phyloP scores from a whole-genome alignment of 2,888 invertebrate genomes.

The Conus canariensis region DNA sequence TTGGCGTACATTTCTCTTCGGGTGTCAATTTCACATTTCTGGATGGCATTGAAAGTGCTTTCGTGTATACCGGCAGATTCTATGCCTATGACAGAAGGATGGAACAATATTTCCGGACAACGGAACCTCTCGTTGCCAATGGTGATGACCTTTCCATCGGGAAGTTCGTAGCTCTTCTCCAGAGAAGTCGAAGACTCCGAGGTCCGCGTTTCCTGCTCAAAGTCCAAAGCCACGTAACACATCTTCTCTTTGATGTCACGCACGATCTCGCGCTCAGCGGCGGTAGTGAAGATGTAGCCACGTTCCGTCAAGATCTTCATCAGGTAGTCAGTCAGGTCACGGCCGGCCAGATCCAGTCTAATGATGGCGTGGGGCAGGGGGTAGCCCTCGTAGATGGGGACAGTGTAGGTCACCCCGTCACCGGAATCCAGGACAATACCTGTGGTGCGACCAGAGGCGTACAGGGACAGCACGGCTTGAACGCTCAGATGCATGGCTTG shows the following conservation, averaged over 20 bases:
- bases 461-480: slow-evolving; percentile 94
- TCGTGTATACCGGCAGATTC: neutral
- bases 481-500: slow-evolving; percentile 86
- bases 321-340: slow-evolving; percentile 68
- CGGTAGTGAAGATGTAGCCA: slow-evolving; percentile 75
- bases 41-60: neutral
- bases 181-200: slow-evolving; percentile 86
- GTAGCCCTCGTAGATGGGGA: slow-evolving; percentile 83
- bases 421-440: slow-evolving; percentile 96
- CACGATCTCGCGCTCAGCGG: slow-evolving; percentile 96
- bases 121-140: slow-evolving; percentile 5
- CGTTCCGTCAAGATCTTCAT: slow-evolving; percentile 81
- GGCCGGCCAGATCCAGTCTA: slow-evolving; percentile 65
- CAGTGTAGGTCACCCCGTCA: slow-evolving; percentile 96
- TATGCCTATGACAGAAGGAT: neutral
- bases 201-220: slow-evolving; percentile 93
- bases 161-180: neutral
- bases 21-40: neutral
- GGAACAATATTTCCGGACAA: slow-evolving; percentile 1
- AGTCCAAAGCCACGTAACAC: slow-evolving; percentile 91
- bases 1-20: neutral
- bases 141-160: neutral
- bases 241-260: slow-evolving; percentile 96
- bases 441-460: slow-evolving; percentile 95
- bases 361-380: slow-evolving; percentile 69